These are phyloP conservation scores for Eolophus roseicapilla DNA, from an alignment of 2,113 vertebrate genomes.

Conservation along the genomic window DNA sequence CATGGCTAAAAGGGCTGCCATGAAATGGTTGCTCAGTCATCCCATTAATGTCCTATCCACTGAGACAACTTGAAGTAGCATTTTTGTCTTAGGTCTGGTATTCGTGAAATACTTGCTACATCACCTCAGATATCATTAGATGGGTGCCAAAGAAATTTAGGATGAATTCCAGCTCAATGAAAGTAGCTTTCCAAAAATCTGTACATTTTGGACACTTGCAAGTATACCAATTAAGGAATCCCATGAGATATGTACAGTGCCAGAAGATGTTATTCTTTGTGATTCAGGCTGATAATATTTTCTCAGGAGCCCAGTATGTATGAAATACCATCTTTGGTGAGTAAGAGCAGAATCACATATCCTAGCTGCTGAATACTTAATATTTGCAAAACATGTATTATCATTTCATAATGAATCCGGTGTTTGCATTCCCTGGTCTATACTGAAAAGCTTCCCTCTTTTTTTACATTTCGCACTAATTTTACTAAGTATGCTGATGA, in stretches of 20 bases:
- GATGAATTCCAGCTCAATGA: conserved; percentile 41
- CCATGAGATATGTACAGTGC: conserved; percentile 21
- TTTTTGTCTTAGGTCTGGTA: conserved; percentile 12
- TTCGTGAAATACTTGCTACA: conserved; percentile 37
- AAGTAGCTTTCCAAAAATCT: conserved; percentile 59
- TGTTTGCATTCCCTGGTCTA: not conserved
- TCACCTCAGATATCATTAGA: conserved; percentile 1
- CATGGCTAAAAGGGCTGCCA: not conserved
- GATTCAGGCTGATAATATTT: conserved; percentile 57
- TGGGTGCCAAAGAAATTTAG: conserved; percentile 50
- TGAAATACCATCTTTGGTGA: conserved; percentile 41
- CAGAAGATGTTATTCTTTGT: conserved; percentile 36
- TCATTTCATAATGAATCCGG: not conserved
- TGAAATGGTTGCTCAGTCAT: not conserved
- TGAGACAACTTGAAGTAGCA: not conserved
- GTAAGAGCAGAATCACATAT: conserved; percentile 28
- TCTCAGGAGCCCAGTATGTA: conserved; percentile 43
- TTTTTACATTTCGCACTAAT: not conserved
- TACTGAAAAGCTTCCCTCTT: not conserved
- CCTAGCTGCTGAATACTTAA: conserved; percentile 19
- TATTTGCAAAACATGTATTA: not conserved
- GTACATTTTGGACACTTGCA: conserved; percentile 18
- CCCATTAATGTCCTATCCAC: not conserved
- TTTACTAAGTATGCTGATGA: not conserved
- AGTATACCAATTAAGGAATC: conserved; percentile 63